Conservation (phyloP, 2,113 vertebrate genomes). For the Nothocercus nigrocapillus region DNA sequence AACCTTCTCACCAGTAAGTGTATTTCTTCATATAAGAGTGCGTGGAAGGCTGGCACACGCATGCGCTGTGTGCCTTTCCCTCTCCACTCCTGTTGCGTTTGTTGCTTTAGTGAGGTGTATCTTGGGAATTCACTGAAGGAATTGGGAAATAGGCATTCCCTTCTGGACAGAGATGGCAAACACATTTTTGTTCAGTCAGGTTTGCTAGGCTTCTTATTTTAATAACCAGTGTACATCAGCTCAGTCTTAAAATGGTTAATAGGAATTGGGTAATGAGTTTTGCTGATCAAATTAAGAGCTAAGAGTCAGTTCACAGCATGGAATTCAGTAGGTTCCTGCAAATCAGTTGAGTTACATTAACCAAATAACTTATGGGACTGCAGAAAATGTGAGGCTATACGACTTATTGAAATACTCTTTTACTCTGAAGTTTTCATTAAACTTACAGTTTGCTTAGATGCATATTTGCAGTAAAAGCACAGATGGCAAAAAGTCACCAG, state of each 20-base stretch:
- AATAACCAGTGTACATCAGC: neutral
- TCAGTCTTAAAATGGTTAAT: neutral
- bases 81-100: neutral
- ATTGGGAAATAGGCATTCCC: neutral
- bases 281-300: neutral
- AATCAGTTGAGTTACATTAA: neutral
- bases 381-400: neutral
- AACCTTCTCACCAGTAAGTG: slow-evolving; percentile 65
- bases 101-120: neutral
- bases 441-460: neutral
- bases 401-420: neutral
- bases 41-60: neutral
- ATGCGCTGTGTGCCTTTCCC: neutral
- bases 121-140: neutral
- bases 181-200: neutral
- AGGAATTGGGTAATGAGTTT: neutral
- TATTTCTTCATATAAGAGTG: neutral
- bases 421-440: neutral
- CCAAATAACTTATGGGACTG: neutral
- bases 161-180: neutral
- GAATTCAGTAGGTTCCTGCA: neutral
- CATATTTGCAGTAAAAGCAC: neutral
- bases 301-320: neutral
- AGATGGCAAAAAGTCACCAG: neutral
- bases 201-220: neutral